A percentile compares a stretch with the other conserved stretches of the same genome.
Evolutionary conservation across 23 tunicate species (phyloP).

Genomic region (Phallusia fumigata): DNA sequence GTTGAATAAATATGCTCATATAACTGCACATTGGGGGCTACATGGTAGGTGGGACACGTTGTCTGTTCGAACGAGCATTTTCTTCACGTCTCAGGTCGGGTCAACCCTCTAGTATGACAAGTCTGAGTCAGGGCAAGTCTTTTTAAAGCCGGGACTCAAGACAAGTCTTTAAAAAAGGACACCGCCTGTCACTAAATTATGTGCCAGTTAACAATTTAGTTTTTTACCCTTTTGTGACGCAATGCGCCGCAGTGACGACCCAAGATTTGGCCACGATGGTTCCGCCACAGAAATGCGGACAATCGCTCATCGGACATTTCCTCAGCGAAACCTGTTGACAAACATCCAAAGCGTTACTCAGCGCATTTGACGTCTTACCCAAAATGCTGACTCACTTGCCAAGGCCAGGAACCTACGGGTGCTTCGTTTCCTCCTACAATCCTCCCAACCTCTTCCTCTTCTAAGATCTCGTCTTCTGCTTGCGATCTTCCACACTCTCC

Average conservation of each 20-base stretch:
- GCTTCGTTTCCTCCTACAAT: conserved; percentile 11
- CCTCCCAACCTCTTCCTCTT: not conserved
- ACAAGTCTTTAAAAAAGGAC: too few species aligned
- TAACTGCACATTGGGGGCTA: too few species aligned
- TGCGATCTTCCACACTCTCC: not conserved
- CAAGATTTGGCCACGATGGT: not conserved
- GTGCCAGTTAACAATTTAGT: too few species aligned
- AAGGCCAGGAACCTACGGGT: not conserved
- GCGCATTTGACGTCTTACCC: too few species aligned
- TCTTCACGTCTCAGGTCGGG: too few species aligned
- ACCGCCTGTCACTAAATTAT: too few species aligned
- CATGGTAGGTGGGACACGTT: too few species aligned
- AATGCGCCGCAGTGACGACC: not conserved
- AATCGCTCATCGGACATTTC: conserved; percentile 4
- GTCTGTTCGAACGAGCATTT: too few species aligned
- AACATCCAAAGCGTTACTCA: not conserved
- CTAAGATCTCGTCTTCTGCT: not conserved
- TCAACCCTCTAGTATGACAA: too few species aligned
- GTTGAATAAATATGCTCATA: too few species aligned
- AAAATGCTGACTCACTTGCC: conserved; percentile 1
- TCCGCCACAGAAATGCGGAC: not conserved
- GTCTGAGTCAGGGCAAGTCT: too few species aligned
- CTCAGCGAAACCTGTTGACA: not conserved
- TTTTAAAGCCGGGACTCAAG: too few species aligned
- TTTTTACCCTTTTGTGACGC: not conserved